A percentile compares a stretch with the other conserved stretches of the same genome.
These are phyloP conservation scores for Bombus soroeensis DNA, from an alignment of 1,140 invertebrate genomes.

Conservation along the genomic window DNA sequence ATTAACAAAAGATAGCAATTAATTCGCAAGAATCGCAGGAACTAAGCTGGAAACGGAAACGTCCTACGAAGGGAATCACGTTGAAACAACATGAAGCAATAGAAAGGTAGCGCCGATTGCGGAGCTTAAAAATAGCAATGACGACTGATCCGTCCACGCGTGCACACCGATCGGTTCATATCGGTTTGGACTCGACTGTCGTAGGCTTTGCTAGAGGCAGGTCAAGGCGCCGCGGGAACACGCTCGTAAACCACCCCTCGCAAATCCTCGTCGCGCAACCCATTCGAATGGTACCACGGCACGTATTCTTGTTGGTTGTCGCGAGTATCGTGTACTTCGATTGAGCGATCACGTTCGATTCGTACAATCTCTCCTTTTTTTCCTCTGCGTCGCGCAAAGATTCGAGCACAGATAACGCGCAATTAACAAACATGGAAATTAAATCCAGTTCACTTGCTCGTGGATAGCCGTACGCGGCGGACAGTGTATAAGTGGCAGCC, in stretches of 20 bases:
- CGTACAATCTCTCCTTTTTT: not conserved
- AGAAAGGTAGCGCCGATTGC: conserved; percentile 41
- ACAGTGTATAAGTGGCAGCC: not conserved
- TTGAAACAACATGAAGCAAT: not conserved
- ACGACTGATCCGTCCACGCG: conserved; percentile 50
- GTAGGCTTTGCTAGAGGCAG: conserved; percentile 49
- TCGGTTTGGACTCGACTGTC: conserved; percentile 34
- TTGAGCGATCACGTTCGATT: conserved; percentile 30
- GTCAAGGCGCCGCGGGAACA: conserved; percentile 36
- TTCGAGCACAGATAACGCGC: conserved; percentile 3
- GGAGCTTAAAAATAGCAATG: conserved; percentile 52
- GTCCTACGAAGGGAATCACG: not conserved
- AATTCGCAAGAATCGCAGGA: not conserved
- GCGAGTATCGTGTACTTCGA: not conserved
- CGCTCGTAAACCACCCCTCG: conserved; percentile 39
- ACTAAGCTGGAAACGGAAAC: not conserved
- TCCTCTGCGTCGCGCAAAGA: not conserved
- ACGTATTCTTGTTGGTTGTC: not conserved
- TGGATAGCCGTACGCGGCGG: not conserved
- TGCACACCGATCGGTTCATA: conserved; percentile 20
- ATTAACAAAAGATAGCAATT: not conserved
- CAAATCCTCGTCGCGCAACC: not conserved
- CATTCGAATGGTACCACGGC: not conserved
- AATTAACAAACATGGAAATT: conserved; percentile 37
- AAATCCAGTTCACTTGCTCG: not conserved